phyloP scores from a whole-genome alignment of 1,140 invertebrate genomes.

The Panagrolaimus sp. region DNA sequence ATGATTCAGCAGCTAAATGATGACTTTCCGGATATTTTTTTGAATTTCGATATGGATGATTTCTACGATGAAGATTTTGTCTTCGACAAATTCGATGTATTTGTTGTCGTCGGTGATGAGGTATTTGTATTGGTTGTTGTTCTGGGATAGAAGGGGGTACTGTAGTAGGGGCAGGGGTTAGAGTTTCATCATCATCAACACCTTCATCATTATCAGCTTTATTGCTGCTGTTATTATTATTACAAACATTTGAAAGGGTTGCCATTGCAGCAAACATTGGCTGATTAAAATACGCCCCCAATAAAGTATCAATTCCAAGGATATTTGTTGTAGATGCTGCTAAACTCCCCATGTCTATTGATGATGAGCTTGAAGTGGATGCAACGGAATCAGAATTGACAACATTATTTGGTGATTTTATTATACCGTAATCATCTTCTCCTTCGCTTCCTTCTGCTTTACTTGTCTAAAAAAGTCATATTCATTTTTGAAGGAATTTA shows the following conservation, averaged over 20 bases:
- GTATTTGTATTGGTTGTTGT: background rate
- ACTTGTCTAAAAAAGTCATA: constrained; percentile 4
- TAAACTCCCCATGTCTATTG: background rate
- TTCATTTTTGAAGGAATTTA: background rate
- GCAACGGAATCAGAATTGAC: background rate
- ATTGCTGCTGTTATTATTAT: background rate
- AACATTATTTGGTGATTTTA: background rate
- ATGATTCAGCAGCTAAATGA: background rate
- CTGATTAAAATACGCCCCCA: constrained; percentile 6
- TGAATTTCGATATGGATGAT: background rate
- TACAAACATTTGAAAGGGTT: background rate
- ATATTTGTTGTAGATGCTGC: background rate
- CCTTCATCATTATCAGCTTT: too few relatives aligned
- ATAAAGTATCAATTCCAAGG: constrained; percentile 1
- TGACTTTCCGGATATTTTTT: background rate
- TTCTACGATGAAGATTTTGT: too few relatives aligned
- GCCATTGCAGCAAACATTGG: constrained; percentile 9
- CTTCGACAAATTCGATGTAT: too few relatives aligned
- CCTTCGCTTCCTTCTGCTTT: constrained; percentile 7
- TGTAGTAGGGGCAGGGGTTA: background rate
- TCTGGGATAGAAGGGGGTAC: background rate
- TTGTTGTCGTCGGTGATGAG: background rate
- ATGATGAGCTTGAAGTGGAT: background rate
- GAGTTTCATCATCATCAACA: background rate
- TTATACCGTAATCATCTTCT: constrained; percentile 1